These are phyloP conservation scores for Silurus lanzhouensis DNA, from an alignment of 2,797 vertebrate species.

Conservation along the genomic window DNA sequence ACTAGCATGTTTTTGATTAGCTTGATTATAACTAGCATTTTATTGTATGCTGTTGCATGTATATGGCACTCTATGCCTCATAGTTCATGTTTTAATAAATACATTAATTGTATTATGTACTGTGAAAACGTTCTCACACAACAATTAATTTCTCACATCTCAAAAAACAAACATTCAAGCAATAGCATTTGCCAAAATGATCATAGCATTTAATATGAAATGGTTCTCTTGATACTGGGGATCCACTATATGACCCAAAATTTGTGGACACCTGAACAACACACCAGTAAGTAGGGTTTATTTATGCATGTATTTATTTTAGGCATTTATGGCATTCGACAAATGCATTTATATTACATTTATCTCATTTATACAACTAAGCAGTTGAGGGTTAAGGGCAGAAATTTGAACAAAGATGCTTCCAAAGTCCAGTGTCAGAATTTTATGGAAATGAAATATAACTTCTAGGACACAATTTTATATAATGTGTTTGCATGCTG, in stretches of 20 bases:
- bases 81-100: neutral
- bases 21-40: neutral
- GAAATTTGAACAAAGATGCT: no score
- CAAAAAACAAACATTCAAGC: neutral
- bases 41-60: neutral
- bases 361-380: neutral
- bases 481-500: neutral
- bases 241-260: neutral
- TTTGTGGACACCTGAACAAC: neutral
- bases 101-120: neutral
- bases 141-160: neutral
- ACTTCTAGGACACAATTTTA: neutral
- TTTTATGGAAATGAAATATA: no score
- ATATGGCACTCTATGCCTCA: neutral
- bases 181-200: neutral
- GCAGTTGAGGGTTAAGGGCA: neutral
- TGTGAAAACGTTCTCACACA: neutral
- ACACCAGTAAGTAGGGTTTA: neutral
- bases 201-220: neutral
- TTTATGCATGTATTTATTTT: no score
- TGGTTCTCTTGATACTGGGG: neutral
- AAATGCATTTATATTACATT: neutral
- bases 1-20: no score
- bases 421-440: neutral
- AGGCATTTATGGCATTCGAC: neutral